These are phyloP conservation scores for Lasioglossum oenotherae DNA, from an alignment of 2,888 invertebrate species.

Conservation along the genomic window DNA sequence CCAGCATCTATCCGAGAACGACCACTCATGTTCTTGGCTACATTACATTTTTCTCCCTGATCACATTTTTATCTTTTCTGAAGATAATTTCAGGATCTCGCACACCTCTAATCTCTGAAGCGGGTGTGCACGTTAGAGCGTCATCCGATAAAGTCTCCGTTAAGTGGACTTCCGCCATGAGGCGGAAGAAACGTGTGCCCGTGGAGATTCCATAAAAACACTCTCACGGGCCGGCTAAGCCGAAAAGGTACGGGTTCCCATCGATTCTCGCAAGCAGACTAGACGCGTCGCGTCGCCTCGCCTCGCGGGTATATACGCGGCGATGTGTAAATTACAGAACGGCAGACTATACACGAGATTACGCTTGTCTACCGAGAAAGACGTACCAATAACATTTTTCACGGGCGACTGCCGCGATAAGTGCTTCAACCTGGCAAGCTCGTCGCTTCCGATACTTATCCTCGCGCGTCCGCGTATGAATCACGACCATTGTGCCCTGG, in stretches of 20 bases:
- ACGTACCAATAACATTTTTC: constrained; percentile 43
- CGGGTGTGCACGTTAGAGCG: neutral
- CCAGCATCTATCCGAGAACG: too few species aligned
- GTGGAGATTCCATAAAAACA: constrained; percentile 20
- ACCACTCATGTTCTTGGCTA: too few species aligned
- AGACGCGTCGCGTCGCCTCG: constrained; percentile 10
- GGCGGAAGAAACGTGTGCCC: neutral
- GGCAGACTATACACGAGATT: constrained; percentile 30
- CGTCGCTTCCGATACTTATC: constrained; percentile 43
- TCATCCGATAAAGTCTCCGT: neutral
- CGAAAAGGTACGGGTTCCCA: constrained; percentile 20
- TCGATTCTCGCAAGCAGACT: constrained; percentile 33
- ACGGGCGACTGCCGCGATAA: constrained; percentile 43
- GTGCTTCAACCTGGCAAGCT: constrained; percentile 17
- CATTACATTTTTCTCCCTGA: neutral
- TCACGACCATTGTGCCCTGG: constrained; percentile 35
- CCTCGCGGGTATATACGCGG: constrained; percentile 7
- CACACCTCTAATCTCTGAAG: neutral
- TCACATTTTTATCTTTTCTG: too few species aligned
- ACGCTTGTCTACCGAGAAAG: constrained; percentile 17
- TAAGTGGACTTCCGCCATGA: neutral
- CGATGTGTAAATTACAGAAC: constrained; percentile 40
- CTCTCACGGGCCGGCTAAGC: neutral
- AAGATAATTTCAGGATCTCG: neutral
- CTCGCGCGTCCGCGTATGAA: constrained; percentile 40